A percentile compares a stretch with the other conserved stretches of the same genome.
Conservation (phyloP, 2,888 invertebrate genomes). For the Leptopilina myrica region DNA sequence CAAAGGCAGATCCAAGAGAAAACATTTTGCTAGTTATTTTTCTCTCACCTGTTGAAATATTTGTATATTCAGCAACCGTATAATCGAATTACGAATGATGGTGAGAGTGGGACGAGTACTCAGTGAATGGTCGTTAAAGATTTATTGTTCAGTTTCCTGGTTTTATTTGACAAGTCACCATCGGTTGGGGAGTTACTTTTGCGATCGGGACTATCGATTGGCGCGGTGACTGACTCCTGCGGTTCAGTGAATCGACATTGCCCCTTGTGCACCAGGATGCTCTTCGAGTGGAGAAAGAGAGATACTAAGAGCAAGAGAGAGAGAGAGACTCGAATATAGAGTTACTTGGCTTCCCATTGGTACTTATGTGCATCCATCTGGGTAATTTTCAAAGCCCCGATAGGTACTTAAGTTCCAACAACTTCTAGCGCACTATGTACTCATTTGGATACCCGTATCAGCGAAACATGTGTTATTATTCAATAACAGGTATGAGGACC, state of each 20-base stretch:
- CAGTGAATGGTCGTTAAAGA: conserved; percentile 38
- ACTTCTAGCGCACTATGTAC: conserved; percentile 28
- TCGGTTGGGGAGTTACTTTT: conserved; percentile 17
- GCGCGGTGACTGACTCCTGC: conserved; percentile 35
- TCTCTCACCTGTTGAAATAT: too few relatives aligned
- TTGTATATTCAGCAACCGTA: too few relatives aligned
- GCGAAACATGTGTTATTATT: conserved; percentile 39
- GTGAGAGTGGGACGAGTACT: conserved; percentile 6
- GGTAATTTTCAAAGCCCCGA: conserved; percentile 16
- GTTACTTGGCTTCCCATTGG: conserved; percentile 19
- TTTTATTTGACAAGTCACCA: conserved; percentile 39
- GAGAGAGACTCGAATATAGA: conserved; percentile 18
- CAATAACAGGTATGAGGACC: conserved; percentile 39
- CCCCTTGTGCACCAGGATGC: conserved; percentile 38
- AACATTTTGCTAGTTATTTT: too few relatives aligned
- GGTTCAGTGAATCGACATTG: conserved; percentile 36
- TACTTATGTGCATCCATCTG: conserved; percentile 37
- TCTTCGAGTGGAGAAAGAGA: background rate
- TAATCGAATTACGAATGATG: background rate
- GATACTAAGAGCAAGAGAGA: background rate
- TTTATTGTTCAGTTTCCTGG: conserved; percentile 34
- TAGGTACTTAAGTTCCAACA: conserved; percentile 27
- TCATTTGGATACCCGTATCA: conserved; percentile 29
- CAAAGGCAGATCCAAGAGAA: too few relatives aligned
- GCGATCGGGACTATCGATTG: conserved; percentile 24